Conservation (phyloP, 2,797 vertebrate genomes). For the Onychomys arenicola region DNA sequence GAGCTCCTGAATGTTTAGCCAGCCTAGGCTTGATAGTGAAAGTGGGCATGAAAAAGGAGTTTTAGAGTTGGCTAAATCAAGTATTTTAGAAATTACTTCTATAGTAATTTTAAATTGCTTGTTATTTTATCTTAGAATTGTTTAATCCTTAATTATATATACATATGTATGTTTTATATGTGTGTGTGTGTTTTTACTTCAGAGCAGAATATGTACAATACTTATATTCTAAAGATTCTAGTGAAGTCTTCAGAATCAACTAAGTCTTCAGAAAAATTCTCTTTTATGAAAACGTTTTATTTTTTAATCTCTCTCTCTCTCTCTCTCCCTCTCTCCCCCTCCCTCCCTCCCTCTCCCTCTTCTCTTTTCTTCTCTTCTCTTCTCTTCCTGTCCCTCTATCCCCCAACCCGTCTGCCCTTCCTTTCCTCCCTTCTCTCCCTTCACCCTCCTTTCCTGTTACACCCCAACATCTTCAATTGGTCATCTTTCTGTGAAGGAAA, state of each 20-base stretch:
- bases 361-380: fast-evolving
- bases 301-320: too few species aligned
- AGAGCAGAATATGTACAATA: too few species aligned
- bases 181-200: too few species aligned
- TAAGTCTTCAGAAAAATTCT: too few species aligned
- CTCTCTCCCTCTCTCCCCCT: not conserved
- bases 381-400: too few species aligned
- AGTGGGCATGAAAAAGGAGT: slow-evolving; percentile 68
- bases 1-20: not conserved
- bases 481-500: not conserved
- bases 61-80: slow-evolving; percentile 93
- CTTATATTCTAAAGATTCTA: too few species aligned
- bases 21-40: not conserved
- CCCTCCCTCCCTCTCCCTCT: fast-evolving
- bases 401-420: fast-evolving
- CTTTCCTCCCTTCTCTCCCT: not conserved
- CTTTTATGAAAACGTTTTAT: too few species aligned
- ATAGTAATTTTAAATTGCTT: slow-evolving; percentile 71
- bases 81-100: slow-evolving; percentile 78
- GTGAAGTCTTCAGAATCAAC: too few species aligned
- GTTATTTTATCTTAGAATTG: slow-evolving; percentile 55
- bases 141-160: slow-evolving; percentile 1
- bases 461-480: not conserved
- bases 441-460: not conserved
- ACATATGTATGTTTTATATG: not conserved